Percentiles rank a stretch among this genome's conserved stretches.
These are phyloP conservation scores for Entomyzon cyanotis DNA, from an alignment of 2,113 vertebrate genomes.

Conservation along the genomic window DNA sequence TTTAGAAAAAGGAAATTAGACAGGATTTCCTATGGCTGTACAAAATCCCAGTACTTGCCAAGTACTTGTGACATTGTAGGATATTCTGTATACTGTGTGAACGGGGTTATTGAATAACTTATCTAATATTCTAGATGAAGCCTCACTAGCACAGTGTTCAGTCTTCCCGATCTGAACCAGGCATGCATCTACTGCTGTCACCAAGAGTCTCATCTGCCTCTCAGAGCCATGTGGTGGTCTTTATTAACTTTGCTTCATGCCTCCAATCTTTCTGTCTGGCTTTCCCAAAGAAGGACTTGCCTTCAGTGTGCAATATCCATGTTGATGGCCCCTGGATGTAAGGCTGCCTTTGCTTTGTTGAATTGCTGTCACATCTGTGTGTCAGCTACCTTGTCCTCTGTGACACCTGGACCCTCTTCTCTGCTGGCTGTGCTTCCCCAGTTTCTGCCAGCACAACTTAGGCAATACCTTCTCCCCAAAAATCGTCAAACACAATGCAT, in stretches of 20 bases:
- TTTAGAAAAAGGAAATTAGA: not conserved
- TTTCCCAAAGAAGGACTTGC: not conserved
- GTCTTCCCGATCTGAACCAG: not conserved
- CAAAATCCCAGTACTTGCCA: not conserved
- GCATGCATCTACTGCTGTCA: not conserved
- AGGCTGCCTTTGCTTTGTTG: not conserved
- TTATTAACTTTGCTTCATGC: not conserved
- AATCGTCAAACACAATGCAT: rapidly evolving
- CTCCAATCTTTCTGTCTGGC: not conserved
- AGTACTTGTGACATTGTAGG: not conserved
- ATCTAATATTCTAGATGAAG: not conserved
- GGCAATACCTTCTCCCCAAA: not conserved
- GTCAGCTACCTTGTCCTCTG: not conserved
- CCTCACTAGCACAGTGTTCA: not conserved
- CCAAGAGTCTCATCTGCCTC: not conserved
- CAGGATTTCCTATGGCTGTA: not conserved
- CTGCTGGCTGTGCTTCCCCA: not conserved
- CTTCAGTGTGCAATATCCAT: not conserved
- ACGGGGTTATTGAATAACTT: not conserved
- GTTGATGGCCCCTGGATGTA: not conserved
- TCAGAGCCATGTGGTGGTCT: not conserved
- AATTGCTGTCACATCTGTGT: not conserved
- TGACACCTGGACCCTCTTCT: not conserved
- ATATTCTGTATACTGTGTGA: rapidly evolving
- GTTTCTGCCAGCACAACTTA: not conserved